Percentiles rank a stretch among this genome's conserved stretches.
These are phyloP conservation scores for Drosophila saltans DNA, from an alignment of 1,140 invertebrate genomes.

Conservation along the genomic window DNA sequence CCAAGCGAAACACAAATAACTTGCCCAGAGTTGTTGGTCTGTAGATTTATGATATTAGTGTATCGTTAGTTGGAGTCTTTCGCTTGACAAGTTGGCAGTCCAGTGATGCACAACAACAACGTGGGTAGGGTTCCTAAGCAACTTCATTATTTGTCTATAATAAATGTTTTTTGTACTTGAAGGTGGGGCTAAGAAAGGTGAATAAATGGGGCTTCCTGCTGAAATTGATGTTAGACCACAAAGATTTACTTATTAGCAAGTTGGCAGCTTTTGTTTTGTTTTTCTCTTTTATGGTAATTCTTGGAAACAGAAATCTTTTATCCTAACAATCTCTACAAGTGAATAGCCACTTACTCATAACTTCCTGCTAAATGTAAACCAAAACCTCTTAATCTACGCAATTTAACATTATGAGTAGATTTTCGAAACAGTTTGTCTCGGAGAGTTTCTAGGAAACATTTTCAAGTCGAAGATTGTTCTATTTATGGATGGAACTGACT, in stretches of 20 bases:
- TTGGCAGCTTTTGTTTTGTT: neutral
- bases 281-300: no score
- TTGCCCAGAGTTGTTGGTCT: slow-evolving; percentile 27
- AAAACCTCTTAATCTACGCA: no score
- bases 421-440: no score
- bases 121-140: neutral
- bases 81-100: slow-evolving; percentile 13
- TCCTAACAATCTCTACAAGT: no score
- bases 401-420: no score
- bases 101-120: no score
- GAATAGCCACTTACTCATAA: no score
- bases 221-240: neutral
- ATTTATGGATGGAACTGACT: no score
- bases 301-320: no score
- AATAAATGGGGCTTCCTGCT: neutral
- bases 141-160: slow-evolving; percentile 20
- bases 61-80: slow-evolving; percentile 34
- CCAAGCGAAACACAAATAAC: neutral
- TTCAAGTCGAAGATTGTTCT: no score
- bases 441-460: no score
- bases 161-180: slow-evolving; percentile 1
- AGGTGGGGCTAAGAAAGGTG: neutral
- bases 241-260: slow-evolving; percentile 2
- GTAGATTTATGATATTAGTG: slow-evolving; percentile 57
- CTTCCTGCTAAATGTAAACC: no score